These are phyloP conservation scores for Kryptopterus vitreolus DNA, from an alignment of 2,797 vertebrate species.

Conservation along the genomic window DNA sequence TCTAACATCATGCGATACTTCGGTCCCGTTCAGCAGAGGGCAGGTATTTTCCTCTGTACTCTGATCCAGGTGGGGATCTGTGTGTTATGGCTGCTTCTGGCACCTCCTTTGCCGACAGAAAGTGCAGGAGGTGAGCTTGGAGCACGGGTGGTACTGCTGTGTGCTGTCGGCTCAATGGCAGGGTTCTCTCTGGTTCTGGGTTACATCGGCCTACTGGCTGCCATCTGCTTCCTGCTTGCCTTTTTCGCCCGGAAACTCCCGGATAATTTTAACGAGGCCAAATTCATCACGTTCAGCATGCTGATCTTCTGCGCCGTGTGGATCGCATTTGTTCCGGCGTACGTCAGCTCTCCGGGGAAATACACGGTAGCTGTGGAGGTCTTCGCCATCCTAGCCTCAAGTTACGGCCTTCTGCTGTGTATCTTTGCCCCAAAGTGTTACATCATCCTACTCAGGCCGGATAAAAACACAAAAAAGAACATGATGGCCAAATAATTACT, in stretches of 20 bases:
- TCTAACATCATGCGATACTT: slow-evolving; percentile 61
- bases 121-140: slow-evolving; percentile 23
- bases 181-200: slow-evolving; percentile 61
- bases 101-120: slow-evolving; percentile 34
- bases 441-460: slow-evolving; percentile 61
- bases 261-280: slow-evolving; percentile 64
- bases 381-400: slow-evolving; percentile 63
- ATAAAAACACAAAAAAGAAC: slow-evolving; percentile 62
- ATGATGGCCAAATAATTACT: slow-evolving; percentile 56
- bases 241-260: slow-evolving; percentile 64
- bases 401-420: slow-evolving; percentile 60
- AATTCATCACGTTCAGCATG: slow-evolving; percentile 66
- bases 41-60: slow-evolving; percentile 59
- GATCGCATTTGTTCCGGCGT: slow-evolving; percentile 63
- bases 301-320: slow-evolving; percentile 64
- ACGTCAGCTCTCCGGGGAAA: slow-evolving; percentile 63
- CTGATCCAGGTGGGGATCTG: slow-evolving; percentile 65
- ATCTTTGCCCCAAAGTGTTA: slow-evolving; percentile 65
- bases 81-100: slow-evolving; percentile 54
- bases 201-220: slow-evolving; percentile 61
- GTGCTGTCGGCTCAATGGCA: slow-evolving; percentile 56
- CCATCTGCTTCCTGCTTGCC: slow-evolving; percentile 58
- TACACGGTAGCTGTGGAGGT: slow-evolving; percentile 64
- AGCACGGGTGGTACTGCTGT: slow-evolving; percentile 42
- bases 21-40: slow-evolving; percentile 59